phyloP scores from a whole-genome alignment of 2,888 invertebrate species.

The Chesias legatella region DNA sequence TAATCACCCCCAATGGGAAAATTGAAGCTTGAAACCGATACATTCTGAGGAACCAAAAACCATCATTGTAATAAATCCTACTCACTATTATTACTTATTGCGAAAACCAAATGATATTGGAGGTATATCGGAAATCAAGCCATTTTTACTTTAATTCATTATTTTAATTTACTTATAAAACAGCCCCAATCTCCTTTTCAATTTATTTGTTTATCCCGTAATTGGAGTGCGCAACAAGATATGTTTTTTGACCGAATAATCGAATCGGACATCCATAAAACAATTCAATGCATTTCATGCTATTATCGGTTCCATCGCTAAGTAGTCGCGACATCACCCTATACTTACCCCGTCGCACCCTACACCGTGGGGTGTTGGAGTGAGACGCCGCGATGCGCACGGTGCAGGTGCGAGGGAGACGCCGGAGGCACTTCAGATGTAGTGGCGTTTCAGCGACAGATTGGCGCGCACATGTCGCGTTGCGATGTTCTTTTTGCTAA shows the following conservation, averaged over 20 bases:
- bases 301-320: slow-evolving; percentile 66
- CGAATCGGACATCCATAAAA: slow-evolving; percentile 63
- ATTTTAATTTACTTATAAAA: neutral
- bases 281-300: slow-evolving; percentile 66
- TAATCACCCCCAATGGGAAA: too few species aligned
- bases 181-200: slow-evolving; percentile 1
- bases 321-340: slow-evolving; percentile 61
- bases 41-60: too few species aligned
- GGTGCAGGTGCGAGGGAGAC: slow-evolving; percentile 36
- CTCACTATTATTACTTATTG: too few species aligned
- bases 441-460: slow-evolving; percentile 73
- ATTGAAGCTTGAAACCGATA: too few species aligned
- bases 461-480: slow-evolving; percentile 78
- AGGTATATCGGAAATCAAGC: too few species aligned
- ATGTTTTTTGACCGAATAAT: slow-evolving; percentile 55
- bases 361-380: slow-evolving; percentile 41
- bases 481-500: slow-evolving; percentile 76
- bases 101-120: too few species aligned
- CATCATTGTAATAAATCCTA: too few species aligned
- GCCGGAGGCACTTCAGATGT: slow-evolving; percentile 45
- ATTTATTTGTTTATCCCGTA: slow-evolving; percentile 25
- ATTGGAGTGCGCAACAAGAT: slow-evolving; percentile 40
- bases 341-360: slow-evolving; percentile 14
- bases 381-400: slow-evolving; percentile 30
- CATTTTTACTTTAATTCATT: neutral